Evolutionary conservation across 2,888 invertebrate species (phyloP).

Genomic region (Cryptops parisi): DNA sequence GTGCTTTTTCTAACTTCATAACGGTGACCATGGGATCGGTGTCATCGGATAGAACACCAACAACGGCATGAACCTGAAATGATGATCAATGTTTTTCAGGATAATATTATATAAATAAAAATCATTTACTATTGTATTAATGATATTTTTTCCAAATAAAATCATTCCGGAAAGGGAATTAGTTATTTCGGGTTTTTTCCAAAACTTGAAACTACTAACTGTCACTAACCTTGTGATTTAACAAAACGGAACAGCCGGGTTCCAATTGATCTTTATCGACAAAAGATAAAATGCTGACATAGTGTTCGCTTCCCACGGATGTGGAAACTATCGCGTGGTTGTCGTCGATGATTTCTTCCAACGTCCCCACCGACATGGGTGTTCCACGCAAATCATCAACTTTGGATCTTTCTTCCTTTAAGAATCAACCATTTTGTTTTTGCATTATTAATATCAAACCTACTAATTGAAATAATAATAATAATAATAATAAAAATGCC

Average conservation of each 20-base stretch:
- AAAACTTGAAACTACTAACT: not conserved
- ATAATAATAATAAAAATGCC: not conserved
- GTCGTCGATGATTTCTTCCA: constrained; percentile 99
- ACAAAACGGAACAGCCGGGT: constrained; percentile 93
- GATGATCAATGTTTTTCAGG: too few relatives aligned
- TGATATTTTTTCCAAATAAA: too few relatives aligned
- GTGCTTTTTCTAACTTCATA: constrained; percentile 99
- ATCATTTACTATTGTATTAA: too few relatives aligned
- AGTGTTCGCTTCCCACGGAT: constrained; percentile 97
- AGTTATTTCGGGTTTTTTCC: too few relatives aligned
- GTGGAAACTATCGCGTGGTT: constrained; percentile 99
- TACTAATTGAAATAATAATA: too few relatives aligned
- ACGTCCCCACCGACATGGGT: constrained; percentile 98
- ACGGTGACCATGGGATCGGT: constrained; percentile 99
- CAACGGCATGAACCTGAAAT: constrained; percentile 98
- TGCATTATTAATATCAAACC: too few relatives aligned
- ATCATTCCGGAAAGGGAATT: too few relatives aligned
- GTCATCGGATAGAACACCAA: constrained; percentile 95
- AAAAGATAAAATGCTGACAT: constrained; percentile 96
- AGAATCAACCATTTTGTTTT: not conserved
- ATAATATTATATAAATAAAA: too few relatives aligned
- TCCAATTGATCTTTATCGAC: constrained; percentile 99
- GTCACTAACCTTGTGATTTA: constrained; percentile 76
- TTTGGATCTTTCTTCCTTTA: constrained; percentile 80
- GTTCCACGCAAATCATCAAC: constrained; percentile 97